phyloP scores from a whole-genome alignment of 2,888 invertebrate genomes.

The Melanotus villosus region DNA sequence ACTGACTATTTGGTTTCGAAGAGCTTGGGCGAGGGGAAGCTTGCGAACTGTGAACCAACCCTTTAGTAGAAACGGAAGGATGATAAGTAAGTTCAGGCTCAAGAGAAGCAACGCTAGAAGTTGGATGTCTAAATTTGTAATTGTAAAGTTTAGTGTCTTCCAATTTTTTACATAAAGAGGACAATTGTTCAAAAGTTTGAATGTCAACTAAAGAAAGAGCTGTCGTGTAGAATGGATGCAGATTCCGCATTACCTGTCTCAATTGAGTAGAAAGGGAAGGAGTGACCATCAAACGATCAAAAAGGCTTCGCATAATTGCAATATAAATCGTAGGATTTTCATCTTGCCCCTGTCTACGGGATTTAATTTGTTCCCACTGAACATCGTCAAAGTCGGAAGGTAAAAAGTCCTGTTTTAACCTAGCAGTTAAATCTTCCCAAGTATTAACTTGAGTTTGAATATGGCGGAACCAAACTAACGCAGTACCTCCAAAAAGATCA shows the following conservation, averaged over 20 bases:
- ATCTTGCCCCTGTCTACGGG: background rate
- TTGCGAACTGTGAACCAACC: background rate
- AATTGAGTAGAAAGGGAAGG: background rate
- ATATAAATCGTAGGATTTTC: slow-evolving; percentile 13
- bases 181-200: background rate
- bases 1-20: too few species aligned
- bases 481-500: slow-evolving; percentile 44
- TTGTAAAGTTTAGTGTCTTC: background rate
- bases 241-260: background rate
- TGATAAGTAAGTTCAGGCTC: slow-evolving; percentile 1
- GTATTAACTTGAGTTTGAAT: background rate
- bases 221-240: slow-evolving; percentile 16
- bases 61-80: background rate
- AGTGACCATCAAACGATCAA: slow-evolving; percentile 25
- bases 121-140: background rate
- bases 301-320: slow-evolving; percentile 16
- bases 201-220: background rate
- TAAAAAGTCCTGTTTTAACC: slow-evolving; percentile 32
- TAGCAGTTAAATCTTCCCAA: slow-evolving; percentile 4
- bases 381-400: slow-evolving; percentile 35
- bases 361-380: slow-evolving; percentile 8
- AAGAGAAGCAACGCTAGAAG: background rate
- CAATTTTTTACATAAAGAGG: background rate
- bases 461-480: slow-evolving; percentile 41
- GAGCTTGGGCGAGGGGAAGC: too few species aligned